Conservation (phyloP, 2,113 vertebrate genomes). For the Leptocoma aspasia region DNA sequence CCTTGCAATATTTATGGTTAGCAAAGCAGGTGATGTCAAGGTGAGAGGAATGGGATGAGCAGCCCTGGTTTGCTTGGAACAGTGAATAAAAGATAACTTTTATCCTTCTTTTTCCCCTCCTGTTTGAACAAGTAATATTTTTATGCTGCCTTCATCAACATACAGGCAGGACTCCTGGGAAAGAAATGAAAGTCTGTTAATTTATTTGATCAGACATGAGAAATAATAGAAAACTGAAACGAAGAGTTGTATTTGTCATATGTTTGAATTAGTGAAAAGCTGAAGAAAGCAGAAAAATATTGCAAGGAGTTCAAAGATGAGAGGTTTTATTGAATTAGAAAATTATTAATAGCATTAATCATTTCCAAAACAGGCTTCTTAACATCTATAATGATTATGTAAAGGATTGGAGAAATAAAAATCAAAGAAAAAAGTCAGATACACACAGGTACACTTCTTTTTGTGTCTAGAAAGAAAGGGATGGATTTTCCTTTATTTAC, state of each 20-base stretch:
- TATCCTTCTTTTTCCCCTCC: neutral
- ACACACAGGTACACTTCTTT: neutral
- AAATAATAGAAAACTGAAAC: constrained; percentile 62
- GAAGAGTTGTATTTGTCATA: constrained; percentile 29
- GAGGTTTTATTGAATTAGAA: constrained; percentile 59
- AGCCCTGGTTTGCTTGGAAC: neutral
- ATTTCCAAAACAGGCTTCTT: constrained; percentile 40
- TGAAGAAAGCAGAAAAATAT: constrained; percentile 64
- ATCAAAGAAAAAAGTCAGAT: neutral
- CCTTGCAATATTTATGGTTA: neutral
- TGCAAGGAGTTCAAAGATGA: constrained; percentile 51
- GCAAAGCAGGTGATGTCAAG: neutral
- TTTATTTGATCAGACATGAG: constrained; percentile 68
- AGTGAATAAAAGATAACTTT: constrained; percentile 7
- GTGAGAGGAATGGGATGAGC: neutral
- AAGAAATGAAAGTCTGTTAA: constrained; percentile 61
- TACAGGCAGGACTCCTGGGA: constrained; percentile 54
- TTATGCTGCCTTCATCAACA: constrained; percentile 32
- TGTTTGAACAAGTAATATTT: constrained; percentile 55
- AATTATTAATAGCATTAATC: constrained; percentile 57
- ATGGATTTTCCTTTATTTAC: neutral
- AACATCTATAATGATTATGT: constrained; percentile 32
- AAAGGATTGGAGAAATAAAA: constrained; percentile 46
- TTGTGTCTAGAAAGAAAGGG: neutral
- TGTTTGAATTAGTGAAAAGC: constrained; percentile 46